Base-by-base conservation (phyloP, 2,888 invertebrate species). In the Xestia rhomboidea region DNA sequence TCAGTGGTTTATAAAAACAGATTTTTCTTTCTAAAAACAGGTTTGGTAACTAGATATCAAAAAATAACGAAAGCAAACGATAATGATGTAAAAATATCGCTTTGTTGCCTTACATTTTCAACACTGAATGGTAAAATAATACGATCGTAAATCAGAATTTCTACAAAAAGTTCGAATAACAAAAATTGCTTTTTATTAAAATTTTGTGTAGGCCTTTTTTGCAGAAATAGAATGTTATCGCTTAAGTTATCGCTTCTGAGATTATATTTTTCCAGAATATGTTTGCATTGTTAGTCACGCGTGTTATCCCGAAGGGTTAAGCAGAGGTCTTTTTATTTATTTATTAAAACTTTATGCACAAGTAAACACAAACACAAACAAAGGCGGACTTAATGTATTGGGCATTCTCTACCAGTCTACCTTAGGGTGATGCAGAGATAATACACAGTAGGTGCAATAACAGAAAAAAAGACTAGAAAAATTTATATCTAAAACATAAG, bases 51-150 rank as follows among this genome's bases (percentile, higher is more conserved):
- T 24, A 34, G 15, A 73, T 62, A 64, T 54, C 6, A 27, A 49
- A 27, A 46, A 54, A 62, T 21, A n/a, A 46, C 24, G 1, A 24
- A 41, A 49, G 3, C 1, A 21, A 34, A 5, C 44, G 34, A 73
- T 60, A 73, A 69, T 66, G 6, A 51, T 54, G 64, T 30, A n/a
- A 68, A 63, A 79, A 68, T 34, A 57, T 57, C 1, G 21, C 6
- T 62, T 44, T 27, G 18, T 27, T 64, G 30, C 34, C 24, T 34
- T n/a, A 38, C 38, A n/a, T 73, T 27, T 41, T 41, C 46, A 24
- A 57, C 11, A 18, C 7, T 67, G 51, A 15, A 21, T 72, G 62
- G 49, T 63, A 63, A 63, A 64, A 63, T 54, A 54, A 73, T 73
- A 72, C 24, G 18, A 46, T 38, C 18, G n/a, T 3, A 46, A 24